Evolutionary conservation across 1,140 invertebrate species (phyloP).

Genomic region (Caenorhabditis tropicalis): DNA sequence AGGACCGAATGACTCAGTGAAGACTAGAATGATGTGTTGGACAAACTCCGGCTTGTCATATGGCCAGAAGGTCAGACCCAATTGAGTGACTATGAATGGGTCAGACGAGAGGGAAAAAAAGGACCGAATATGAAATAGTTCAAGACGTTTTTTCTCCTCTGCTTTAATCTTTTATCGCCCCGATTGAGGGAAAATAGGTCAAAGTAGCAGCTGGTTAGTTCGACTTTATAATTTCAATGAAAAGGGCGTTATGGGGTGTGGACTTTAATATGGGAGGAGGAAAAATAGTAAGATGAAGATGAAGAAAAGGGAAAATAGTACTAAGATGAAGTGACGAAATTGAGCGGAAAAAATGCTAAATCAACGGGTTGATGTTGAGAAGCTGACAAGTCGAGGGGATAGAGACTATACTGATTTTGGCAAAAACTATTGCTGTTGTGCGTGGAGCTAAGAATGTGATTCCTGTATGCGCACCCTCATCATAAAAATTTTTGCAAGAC

Average conservation of each 20-base stretch:
- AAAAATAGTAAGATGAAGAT: not conserved
- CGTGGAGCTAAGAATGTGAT: too few species aligned
- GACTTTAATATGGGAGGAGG: conserved; percentile 1
- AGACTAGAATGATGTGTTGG: not conserved
- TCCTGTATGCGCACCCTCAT: too few species aligned
- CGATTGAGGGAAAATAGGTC: conserved; percentile 11
- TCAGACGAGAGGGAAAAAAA: not conserved
- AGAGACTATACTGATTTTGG: too few species aligned
- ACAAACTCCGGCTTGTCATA: conserved; percentile 35
- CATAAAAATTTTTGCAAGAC: too few species aligned
- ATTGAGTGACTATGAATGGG: conserved; percentile 28
- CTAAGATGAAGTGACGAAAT: conserved; percentile 6
- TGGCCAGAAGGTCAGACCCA: not conserved
- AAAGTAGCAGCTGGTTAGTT: conserved; percentile 27
- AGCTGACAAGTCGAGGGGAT: too few species aligned
- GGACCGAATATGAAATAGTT: conserved; percentile 26
- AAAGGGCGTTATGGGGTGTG: conserved; percentile 23
- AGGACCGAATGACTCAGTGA: conserved; percentile 11
- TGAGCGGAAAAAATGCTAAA: not conserved
- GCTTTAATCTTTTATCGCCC: conserved; percentile 25
- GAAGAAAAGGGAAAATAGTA: not conserved
- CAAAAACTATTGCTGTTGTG: too few species aligned
- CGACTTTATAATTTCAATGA: not conserved
- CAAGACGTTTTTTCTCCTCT: not conserved
- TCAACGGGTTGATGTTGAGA: not conserved